These are phyloP conservation scores for Zapornia atra DNA, from an alignment of 2,113 vertebrate genomes.

Conservation along the genomic window DNA sequence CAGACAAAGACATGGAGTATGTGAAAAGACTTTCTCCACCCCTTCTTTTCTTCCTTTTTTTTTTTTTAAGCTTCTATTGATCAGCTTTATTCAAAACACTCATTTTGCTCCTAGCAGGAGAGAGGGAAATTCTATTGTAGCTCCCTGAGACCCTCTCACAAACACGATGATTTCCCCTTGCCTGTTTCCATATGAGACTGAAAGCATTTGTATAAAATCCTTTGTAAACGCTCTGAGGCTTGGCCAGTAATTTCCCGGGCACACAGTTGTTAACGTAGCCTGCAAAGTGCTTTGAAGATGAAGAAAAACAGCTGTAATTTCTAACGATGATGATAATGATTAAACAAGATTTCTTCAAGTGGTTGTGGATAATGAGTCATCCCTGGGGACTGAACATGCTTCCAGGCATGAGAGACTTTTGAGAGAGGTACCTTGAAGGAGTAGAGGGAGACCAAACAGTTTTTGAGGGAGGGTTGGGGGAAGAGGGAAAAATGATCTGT, in stretches of 20 bases:
- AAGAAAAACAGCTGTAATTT: not conserved
- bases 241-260: not conserved
- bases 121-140: not conserved
- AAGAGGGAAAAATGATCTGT: not conserved
- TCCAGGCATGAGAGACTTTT: not conserved
- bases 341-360: not conserved
- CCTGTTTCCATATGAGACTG: not conserved
- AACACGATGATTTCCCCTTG: not conserved
- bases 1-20: not conserved
- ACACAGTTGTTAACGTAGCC: not conserved
- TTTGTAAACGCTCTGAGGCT: not conserved
- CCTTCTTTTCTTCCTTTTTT: not conserved
- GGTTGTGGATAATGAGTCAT: not conserved
- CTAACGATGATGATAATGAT: not conserved
- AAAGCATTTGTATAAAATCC: not conserved
- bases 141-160: not conserved
- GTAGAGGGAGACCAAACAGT: not conserved
- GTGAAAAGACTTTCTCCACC: not conserved
- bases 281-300: not conserved
- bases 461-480: not conserved
- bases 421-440: not conserved
- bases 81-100: constrained; percentile 14
- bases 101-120: not conserved
- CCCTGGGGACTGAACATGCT: not conserved
- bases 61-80: not conserved